Conservation (phyloP, 1,140 invertebrate species). For the Saccostrea echinata region DNA sequence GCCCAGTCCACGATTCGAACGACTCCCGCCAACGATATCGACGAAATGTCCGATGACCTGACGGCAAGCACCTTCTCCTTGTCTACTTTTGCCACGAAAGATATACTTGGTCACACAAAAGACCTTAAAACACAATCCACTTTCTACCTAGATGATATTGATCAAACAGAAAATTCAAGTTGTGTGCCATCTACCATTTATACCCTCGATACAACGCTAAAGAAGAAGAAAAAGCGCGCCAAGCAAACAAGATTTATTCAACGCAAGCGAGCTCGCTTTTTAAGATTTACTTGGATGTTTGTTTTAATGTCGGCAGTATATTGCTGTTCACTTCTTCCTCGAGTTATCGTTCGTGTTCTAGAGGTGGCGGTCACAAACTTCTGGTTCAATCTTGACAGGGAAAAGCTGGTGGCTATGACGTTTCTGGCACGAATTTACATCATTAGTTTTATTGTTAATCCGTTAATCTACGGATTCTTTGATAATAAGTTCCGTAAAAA, state of each 20-base stretch:
- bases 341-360: background rate
- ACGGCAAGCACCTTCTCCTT: background rate
- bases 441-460: constrained; percentile 9
- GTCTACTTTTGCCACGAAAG: background rate
- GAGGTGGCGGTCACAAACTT: background rate
- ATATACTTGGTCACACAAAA: background rate
- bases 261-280: constrained; percentile 5
- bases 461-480: background rate
- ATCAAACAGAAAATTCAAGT: background rate
- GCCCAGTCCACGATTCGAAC: background rate
- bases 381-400: background rate
- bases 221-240: background rate
- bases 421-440: background rate
- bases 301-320: constrained; percentile 7
- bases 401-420: background rate
- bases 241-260: background rate
- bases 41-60: background rate
- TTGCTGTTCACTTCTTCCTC: background rate
- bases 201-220: background rate
- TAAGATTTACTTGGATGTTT: constrained; percentile 14
- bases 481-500: constrained; percentile 11
- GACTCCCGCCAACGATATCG: background rate
- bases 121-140: background rate
- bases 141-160: constrained; percentile 5
- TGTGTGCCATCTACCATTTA: background rate